These are phyloP conservation scores for Thereva nobilitata DNA, from an alignment of 2,888 invertebrate genomes.

Conservation along the genomic window DNA sequence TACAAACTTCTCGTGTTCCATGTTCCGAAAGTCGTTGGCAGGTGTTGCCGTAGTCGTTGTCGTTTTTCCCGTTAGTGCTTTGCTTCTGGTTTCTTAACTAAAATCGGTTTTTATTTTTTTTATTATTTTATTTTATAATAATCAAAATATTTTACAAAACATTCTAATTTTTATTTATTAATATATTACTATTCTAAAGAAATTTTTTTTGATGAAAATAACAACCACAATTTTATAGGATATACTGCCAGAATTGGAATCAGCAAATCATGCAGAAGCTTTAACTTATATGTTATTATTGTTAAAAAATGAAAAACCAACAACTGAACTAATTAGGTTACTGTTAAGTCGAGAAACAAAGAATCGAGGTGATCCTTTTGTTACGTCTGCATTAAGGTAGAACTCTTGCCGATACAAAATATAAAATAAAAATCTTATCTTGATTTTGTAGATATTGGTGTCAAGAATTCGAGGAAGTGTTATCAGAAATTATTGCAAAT, in stretches of 20 bases:
- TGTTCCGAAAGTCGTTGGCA: no score
- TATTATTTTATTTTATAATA: no score
- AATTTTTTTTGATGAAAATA: conserved; percentile 2
- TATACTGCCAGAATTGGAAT: conserved; percentile 73
- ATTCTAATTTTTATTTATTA: no score
- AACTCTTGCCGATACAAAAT: neutral
- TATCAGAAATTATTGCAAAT: conserved; percentile 78
- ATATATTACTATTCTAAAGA: neutral
- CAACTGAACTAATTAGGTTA: conserved; percentile 81
- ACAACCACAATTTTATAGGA: conserved; percentile 47
- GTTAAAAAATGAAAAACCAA: conserved; percentile 90
- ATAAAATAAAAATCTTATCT: conserved; percentile 6
- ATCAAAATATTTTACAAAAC: no score
- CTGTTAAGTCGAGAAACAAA: conserved; percentile 77
- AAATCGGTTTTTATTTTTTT: no score
- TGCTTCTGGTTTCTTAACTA: no score
- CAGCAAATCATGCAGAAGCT: conserved; percentile 88
- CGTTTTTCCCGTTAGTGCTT: no score
- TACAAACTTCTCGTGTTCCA: no score
- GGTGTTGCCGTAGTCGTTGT: no score
- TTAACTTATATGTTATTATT: conserved; percentile 86
- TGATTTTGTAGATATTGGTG: conserved; percentile 74
- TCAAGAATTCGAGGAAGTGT: conserved; percentile 86
- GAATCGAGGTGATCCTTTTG: conserved; percentile 79
- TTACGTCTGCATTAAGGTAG: conserved; percentile 82